These are phyloP conservation scores for Hemichromis elongatus DNA, from an alignment of 2,113 vertebrate genomes.

Conservation along the genomic window DNA sequence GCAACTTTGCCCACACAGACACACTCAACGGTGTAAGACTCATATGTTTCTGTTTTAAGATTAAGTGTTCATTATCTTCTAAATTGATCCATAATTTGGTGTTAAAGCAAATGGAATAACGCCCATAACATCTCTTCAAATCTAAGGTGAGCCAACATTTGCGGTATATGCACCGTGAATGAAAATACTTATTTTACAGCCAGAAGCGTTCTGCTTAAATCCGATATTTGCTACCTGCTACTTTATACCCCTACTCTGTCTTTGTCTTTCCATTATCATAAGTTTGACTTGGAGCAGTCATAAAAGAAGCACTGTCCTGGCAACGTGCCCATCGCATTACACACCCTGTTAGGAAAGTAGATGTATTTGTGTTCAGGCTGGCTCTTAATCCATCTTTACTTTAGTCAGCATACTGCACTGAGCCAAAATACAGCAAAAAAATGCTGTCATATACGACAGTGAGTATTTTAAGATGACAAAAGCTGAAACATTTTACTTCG, in stretches of 20 bases:
- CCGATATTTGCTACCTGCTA: background rate
- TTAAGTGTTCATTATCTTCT: background rate
- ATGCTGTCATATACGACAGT: background rate
- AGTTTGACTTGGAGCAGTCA: background rate
- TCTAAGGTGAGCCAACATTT: background rate
- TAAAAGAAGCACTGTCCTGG: background rate
- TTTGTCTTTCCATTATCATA: background rate
- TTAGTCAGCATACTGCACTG: background rate
- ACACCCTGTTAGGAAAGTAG: background rate
- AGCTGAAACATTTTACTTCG: background rate
- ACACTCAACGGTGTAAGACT: background rate
- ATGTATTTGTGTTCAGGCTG: background rate
- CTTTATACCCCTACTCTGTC: background rate
- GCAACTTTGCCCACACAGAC: background rate
- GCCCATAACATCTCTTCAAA: background rate
- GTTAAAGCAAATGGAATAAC: background rate
- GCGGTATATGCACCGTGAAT: fast-evolving
- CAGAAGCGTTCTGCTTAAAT: background rate
- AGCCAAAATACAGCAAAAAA: background rate
- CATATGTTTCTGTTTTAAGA: background rate
- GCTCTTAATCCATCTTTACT: background rate
- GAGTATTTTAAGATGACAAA: background rate
- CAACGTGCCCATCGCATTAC: background rate
- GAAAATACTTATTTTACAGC: background rate
- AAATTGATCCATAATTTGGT: background rate